phyloP scores from a whole-genome alignment of 2,888 invertebrate species.

The Lycocerus yunnanus region DNA sequence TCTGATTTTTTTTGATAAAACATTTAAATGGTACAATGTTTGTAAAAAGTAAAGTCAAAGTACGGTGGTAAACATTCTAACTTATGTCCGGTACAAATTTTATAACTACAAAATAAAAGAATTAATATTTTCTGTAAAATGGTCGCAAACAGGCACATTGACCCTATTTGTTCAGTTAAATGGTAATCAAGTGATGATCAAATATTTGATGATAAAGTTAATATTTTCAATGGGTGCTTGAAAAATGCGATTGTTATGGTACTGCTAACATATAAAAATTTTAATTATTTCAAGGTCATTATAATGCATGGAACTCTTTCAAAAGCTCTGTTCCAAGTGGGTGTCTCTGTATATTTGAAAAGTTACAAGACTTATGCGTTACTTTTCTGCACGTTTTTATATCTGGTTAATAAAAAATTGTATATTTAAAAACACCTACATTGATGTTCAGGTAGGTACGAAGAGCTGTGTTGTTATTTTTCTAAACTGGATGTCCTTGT shows the following conservation, averaged over 20 bases:
- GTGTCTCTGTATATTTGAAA: background rate
- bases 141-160: no score
- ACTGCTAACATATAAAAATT: background rate
- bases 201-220: background rate
- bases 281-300: background rate
- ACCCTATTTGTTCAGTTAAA: background rate
- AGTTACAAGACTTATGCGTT: background rate
- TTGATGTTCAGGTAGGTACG: conserved; percentile 12
- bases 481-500: conserved; percentile 24
- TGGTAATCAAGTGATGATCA: background rate
- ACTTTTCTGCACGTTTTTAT: conserved; percentile 1
- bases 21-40: no score
- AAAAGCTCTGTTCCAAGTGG: background rate
- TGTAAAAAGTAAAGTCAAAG: no score
- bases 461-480: conserved; percentile 20
- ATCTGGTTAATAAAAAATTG: conserved; percentile 4
- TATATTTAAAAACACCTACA: conserved; percentile 17
- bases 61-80: no score
- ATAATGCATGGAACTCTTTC: background rate
- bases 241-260: background rate
- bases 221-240: background rate
- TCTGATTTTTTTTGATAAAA: no score
- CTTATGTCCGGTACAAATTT: no score
- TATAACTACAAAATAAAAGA: no score
- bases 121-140: no score